Evolutionary conservation across 2,888 invertebrate genomes (phyloP).

Genomic region (Lasioglossum oenotherae): DNA sequence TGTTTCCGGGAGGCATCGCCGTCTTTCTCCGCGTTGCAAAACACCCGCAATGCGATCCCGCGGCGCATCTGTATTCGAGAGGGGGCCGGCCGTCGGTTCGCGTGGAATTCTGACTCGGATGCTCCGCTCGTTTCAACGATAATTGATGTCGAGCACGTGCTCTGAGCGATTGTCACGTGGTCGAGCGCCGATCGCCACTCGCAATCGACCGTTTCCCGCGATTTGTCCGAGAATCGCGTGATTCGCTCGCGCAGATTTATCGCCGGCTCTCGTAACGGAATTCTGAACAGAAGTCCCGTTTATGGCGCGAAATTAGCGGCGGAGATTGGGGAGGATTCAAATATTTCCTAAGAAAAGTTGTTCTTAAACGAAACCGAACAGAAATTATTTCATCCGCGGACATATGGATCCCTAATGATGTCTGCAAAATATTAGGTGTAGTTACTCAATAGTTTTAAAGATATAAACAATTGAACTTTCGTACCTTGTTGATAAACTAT

Average conservation of each 20-base stretch:
- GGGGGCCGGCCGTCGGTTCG: slow-evolving; percentile 22
- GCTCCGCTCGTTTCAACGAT: slow-evolving; percentile 62
- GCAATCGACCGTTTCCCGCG: slow-evolving; percentile 35
- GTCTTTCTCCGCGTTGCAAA: slow-evolving; percentile 38
- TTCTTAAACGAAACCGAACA: too few relatives aligned
- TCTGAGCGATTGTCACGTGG: slow-evolving; percentile 66
- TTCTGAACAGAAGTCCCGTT: background rate
- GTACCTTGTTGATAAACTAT: too few relatives aligned
- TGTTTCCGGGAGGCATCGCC: slow-evolving; percentile 12
- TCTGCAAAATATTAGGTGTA: too few relatives aligned
- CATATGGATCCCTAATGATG: too few relatives aligned
- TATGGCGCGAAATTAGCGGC: background rate
- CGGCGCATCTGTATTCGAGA: slow-evolving; percentile 27
- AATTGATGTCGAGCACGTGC: slow-evolving; percentile 76
- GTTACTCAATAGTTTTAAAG: too few relatives aligned
- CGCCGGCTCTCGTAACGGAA: too few relatives aligned
- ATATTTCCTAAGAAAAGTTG: too few relatives aligned
- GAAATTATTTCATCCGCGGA: background rate
- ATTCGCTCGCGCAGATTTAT: slow-evolving; percentile 10
- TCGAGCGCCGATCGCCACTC: slow-evolving; percentile 38
- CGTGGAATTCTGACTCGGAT: slow-evolving; percentile 68
- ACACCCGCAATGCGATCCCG: slow-evolving; percentile 35
- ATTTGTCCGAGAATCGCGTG: slow-evolving; percentile 36
- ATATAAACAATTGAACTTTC: too few relatives aligned
- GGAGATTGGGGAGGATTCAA: background rate